phyloP scores from a whole-genome alignment of 2,797 vertebrate genomes.

The Lithobates pipiens region DNA sequence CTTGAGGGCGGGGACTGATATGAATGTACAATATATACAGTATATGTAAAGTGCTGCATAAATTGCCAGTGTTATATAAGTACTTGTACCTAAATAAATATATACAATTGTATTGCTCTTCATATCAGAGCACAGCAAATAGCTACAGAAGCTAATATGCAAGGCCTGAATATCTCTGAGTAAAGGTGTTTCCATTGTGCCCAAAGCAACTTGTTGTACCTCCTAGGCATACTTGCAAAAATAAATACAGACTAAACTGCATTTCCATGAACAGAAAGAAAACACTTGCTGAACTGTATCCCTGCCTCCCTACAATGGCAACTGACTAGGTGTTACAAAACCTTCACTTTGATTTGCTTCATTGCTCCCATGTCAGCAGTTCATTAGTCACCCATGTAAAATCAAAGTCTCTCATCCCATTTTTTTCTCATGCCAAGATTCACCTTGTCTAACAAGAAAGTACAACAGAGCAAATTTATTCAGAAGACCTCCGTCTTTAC shows the following conservation, averaged over 20 bases:
- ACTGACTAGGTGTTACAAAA: slow-evolving; percentile 21
- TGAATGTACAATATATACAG: too few relatives aligned
- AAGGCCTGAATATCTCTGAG: too few relatives aligned
- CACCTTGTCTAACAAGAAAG: neutral
- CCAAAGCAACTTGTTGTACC: neutral
- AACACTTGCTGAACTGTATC: slow-evolving; percentile 13
- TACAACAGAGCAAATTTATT: neutral
- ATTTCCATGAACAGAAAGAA: slow-evolving; percentile 2
- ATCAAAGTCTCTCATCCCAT: neutral
- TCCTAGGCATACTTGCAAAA: neutral
- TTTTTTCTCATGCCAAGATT: slow-evolving; percentile 10
- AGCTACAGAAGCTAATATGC: too few relatives aligned
- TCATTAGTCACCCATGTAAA: slow-evolving; percentile 34
- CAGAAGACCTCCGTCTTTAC: slow-evolving; percentile 16
- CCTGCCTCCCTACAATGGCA: slow-evolving; percentile 9
- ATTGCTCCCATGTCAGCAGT: slow-evolving; percentile 12
- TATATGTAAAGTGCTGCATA: too few relatives aligned
- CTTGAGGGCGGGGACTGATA: too few relatives aligned
- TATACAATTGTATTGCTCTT: too few relatives aligned
- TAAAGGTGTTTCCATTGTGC: neutral
- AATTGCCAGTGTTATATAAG: too few relatives aligned
- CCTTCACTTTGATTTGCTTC: slow-evolving; percentile 31
- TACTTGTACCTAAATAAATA: too few relatives aligned
- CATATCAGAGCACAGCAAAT: too few relatives aligned
- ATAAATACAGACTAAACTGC: neutral